phyloP scores from a whole-genome alignment of 2,797 vertebrate genomes.

The Holocentrus rufus region DNA sequence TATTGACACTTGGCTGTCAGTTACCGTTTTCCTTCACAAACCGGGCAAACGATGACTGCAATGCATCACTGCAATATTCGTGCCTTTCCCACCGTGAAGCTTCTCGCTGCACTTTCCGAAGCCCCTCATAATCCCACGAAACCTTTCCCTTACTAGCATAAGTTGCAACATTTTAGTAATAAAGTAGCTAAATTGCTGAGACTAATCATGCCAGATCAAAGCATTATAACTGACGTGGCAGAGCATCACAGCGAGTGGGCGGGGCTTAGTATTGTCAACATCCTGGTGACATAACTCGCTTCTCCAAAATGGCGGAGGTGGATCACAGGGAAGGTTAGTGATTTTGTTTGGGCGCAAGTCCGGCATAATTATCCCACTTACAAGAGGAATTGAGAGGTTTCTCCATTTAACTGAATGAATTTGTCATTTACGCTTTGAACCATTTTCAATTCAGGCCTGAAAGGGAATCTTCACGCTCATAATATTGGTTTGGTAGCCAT shows the following conservation, averaged over 20 bases:
- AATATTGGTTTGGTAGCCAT: constrained; percentile 44
- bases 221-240: constrained; percentile 73
- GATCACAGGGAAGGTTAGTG: constrained; percentile 80
- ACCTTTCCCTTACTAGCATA: not conserved
- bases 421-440: accelerated
- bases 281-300: constrained; percentile 71
- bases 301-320: constrained; percentile 84
- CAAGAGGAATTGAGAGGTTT: accelerated
- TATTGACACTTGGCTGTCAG: constrained; percentile 18
- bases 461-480: not conserved
- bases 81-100: not conserved
- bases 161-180: not conserved
- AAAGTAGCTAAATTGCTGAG: constrained; percentile 34
- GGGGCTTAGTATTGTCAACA: constrained; percentile 76
- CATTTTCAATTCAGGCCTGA: accelerated
- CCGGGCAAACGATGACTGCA: constrained; percentile 10
- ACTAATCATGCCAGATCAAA: constrained; percentile 43
- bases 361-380: accelerated
- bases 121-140: accelerated
- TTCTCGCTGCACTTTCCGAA: not conserved
- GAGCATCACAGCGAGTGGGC: constrained; percentile 65
- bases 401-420: accelerated
- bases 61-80: not conserved
- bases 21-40: not conserved
- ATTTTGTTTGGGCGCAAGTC: constrained; percentile 23